Conservation (phyloP, 2,888 invertebrate genomes). For the Drosophila paranaensis region DNA sequence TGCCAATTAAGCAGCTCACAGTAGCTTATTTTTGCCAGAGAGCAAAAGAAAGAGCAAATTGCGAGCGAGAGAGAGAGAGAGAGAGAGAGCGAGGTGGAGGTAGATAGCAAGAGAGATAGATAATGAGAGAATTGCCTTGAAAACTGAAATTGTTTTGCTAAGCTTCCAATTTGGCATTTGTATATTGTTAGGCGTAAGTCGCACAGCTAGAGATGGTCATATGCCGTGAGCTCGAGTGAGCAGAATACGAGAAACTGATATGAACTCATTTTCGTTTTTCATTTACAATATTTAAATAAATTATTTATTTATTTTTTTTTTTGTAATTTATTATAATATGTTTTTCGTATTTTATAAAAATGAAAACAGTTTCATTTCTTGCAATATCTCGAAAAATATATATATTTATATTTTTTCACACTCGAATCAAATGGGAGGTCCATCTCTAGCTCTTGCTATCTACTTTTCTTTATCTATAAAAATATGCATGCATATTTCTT, state of each 20-base stretch:
- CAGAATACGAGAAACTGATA: not conserved
- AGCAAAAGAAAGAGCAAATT: not conserved
- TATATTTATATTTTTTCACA: not conserved
- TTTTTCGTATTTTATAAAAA: too few species aligned
- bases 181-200: constrained; percentile 35
- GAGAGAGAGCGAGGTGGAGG: not conserved
- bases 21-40: constrained; percentile 14
- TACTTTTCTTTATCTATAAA: not conserved
- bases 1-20: constrained; percentile 71
- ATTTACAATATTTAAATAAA: too few species aligned
- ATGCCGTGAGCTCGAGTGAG: not conserved
- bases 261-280: not conserved
- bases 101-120: not conserved
- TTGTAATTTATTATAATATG: too few species aligned
- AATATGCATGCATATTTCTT: not conserved
- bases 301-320: too few species aligned
- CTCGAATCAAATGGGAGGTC: not conserved
- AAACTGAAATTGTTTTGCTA: constrained; percentile 55
- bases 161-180: constrained; percentile 49
- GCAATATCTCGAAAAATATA: not conserved
- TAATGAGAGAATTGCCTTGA: constrained; percentile 40
- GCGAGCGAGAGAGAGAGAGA: not conserved
- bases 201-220: constrained; percentile 1
- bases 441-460: not conserved
- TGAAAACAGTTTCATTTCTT: not conserved